Conservation (phyloP, 2,113 vertebrate species). For the Thomomys bottae region DNA sequence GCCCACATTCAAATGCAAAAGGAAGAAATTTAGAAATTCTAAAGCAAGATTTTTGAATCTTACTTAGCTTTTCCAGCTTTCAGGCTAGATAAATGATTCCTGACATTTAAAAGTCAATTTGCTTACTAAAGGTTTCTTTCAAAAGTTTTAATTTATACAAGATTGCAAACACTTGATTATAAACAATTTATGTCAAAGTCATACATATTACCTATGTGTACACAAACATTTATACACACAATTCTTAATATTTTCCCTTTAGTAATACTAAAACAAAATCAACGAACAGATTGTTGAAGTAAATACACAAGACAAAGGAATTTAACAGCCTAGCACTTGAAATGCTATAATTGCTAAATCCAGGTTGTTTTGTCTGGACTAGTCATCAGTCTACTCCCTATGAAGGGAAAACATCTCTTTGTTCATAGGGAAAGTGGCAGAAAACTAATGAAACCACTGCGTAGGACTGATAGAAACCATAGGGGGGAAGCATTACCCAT, state of each 20-base stretch:
- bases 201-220: neutral
- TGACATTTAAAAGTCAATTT: neutral
- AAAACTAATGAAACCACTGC: conserved; percentile 60
- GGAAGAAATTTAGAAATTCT: conserved; percentile 47
- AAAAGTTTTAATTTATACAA: conserved; percentile 15
- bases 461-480: conserved; percentile 41
- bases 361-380: conserved; percentile 48
- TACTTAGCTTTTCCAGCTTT: conserved; percentile 14
- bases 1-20: neutral
- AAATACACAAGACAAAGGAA: conserved; percentile 11
- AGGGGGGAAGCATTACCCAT: conserved; percentile 46
- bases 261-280: conserved; percentile 21
- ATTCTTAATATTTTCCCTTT: conserved; percentile 40
- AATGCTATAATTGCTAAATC: conserved; percentile 52
- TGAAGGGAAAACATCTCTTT: conserved; percentile 50
- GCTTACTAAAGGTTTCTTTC: neutral
- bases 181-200: conserved; percentile 27
- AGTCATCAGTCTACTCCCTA: neutral
- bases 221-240: conserved; percentile 31
- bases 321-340: conserved; percentile 2
- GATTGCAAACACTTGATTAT: neutral
- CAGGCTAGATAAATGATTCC: neutral
- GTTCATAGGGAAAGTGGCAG: conserved; percentile 5
- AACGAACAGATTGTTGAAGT: neutral
- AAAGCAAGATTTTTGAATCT: neutral